A percentile compares a stretch with the other conserved stretches of the same genome.
These are phyloP conservation scores for Aegithalos caudatus DNA, from an alignment of 2,113 vertebrate genomes.

Conservation along the genomic window DNA sequence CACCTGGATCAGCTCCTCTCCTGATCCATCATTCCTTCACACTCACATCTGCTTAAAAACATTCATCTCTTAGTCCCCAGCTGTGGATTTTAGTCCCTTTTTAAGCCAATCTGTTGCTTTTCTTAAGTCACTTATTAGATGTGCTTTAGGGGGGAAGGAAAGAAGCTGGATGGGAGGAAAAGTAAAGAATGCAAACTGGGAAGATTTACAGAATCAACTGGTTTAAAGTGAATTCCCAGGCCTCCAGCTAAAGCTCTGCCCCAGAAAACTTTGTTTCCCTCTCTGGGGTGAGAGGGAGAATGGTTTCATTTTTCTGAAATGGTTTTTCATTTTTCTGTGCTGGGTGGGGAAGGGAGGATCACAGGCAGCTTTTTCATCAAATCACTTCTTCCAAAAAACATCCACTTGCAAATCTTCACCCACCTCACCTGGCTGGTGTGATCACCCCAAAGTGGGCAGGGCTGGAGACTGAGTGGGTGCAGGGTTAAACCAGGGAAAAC, in stretches of 20 bases:
- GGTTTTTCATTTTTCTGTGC: neutral
- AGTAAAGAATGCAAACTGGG: neutral
- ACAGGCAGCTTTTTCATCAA: neutral
- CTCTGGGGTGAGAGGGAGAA: neutral
- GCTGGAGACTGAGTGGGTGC: rapidly evolving
- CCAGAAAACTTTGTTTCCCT: neutral
- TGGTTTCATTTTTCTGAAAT: no score
- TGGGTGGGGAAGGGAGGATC: neutral
- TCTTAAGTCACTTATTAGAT: neutral
- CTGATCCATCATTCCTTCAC: neutral
- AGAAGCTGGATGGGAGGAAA: neutral
- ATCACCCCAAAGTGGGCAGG: neutral
- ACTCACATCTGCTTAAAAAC: neutral
- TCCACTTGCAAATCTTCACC: neutral
- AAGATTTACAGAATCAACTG: neutral
- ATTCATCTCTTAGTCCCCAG: neutral
- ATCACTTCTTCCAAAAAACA: neutral
- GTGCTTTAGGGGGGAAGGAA: neutral
- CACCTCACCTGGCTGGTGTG: rapidly evolving
- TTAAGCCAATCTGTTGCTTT: neutral
- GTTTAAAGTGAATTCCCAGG: neutral
- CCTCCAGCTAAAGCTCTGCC: neutral
- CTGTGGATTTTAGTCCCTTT: neutral
- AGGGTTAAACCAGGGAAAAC: neutral
- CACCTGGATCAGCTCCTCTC: neutral